These are phyloP conservation scores for Albula goreensis DNA, from an alignment of 2,113 vertebrate genomes.

Conservation along the genomic window DNA sequence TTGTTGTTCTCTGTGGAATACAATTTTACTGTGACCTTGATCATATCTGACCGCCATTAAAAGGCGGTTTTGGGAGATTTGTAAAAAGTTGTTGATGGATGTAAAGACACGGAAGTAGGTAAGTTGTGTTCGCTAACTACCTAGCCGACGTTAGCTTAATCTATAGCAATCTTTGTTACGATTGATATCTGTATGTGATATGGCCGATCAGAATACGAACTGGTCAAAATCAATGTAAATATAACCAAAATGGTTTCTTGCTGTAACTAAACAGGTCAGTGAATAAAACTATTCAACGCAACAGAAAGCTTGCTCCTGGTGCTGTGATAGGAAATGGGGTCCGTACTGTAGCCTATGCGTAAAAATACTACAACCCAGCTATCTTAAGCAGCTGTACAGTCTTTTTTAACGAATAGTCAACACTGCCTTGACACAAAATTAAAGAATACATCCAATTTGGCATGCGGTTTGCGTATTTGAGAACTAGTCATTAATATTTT, in stretches of 20 bases:
- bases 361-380: too few relatives aligned
- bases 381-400: too few relatives aligned
- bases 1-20: background rate
- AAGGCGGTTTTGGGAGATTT: background rate
- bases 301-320: background rate
- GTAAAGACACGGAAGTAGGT: conserved; percentile 34
- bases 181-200: background rate
- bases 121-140: conserved; percentile 4
- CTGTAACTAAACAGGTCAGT: too few relatives aligned
- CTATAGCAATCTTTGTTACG: background rate
- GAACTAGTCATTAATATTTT: background rate
- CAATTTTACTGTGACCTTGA: background rate
- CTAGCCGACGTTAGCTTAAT: background rate
- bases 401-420: too few relatives aligned
- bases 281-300: background rate
- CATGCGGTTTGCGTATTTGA: too few relatives aligned
- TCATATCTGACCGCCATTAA: background rate
- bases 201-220: background rate
- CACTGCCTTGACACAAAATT: too few relatives aligned
- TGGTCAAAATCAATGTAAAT: background rate
- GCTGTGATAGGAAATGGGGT: background rate
- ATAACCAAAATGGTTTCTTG: background rate
- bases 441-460: too few relatives aligned
- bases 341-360: too few relatives aligned
- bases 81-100: conserved; percentile 25